Percentiles rank a stretch among this genome's conserved stretches.
Evolutionary conservation across 1,140 invertebrate species (phyloP).

Genomic region (Cylas formicarius): DNA sequence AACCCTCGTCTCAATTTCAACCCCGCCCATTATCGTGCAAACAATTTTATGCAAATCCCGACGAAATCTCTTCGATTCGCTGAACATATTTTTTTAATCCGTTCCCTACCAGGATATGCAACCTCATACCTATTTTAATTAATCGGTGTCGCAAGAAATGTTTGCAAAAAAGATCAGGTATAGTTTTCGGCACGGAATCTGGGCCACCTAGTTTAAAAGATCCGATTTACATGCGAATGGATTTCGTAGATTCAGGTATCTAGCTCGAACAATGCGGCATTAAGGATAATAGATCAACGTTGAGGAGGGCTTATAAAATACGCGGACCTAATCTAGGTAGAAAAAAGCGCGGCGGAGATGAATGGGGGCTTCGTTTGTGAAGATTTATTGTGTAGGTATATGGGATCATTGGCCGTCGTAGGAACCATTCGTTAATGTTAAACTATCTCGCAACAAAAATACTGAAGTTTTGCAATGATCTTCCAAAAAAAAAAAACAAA

Average conservation of each 20-base stretch:
- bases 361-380: background rate
- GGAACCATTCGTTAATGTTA: no score
- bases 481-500: no score
- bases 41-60: slow-evolving; percentile 1
- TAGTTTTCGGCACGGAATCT: slow-evolving; percentile 14
- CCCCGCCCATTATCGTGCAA: no score
- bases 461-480: no score
- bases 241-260: slow-evolving; percentile 13
- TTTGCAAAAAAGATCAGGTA: slow-evolving; percentile 24
- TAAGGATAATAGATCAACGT: slow-evolving; percentile 22
- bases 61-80: slow-evolving; percentile 1
- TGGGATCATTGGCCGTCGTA: no score
- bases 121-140: slow-evolving; percentile 14
- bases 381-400: no score
- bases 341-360: slow-evolving; percentile 15
- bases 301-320: slow-evolving; percentile 11
- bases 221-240: slow-evolving; percentile 12
- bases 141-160: slow-evolving; percentile 10
- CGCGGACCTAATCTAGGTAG: slow-evolving; percentile 14
- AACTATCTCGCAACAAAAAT: no score
- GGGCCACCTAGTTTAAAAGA: slow-evolving; percentile 19
- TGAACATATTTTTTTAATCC: slow-evolving; percentile 1
- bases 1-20: background rate
- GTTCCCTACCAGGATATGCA: slow-evolving; percentile 16
- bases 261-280: slow-evolving; percentile 20